These are phyloP conservation scores for Heterodera schachtii DNA, from an alignment of 1,140 invertebrate species.

Conservation along the genomic window DNA sequence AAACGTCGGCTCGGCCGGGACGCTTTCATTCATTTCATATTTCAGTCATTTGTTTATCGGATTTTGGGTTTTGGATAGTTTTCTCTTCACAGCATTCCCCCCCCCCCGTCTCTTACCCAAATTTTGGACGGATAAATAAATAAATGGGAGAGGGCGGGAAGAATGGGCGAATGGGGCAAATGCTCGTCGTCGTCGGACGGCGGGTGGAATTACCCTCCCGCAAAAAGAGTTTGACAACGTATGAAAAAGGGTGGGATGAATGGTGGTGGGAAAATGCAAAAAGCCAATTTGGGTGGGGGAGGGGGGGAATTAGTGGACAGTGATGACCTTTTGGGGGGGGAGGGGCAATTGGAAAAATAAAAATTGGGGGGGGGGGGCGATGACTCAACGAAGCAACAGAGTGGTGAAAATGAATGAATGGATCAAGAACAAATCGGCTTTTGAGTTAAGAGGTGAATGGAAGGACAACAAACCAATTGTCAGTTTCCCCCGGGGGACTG, in stretches of 20 bases:
- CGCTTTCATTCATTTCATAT: too few relatives aligned
- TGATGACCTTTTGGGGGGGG: conserved; percentile 3
- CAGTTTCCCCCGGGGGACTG: too few relatives aligned
- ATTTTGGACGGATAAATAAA: conserved; percentile 17
- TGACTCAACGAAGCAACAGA: neutral
- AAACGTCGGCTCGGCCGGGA: neutral
- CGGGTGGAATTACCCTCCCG: neutral
- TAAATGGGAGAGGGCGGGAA: neutral
- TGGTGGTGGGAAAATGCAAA: conserved; percentile 14
- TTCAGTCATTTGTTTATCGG: conserved; percentile 4
- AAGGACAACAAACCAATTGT: too few relatives aligned
- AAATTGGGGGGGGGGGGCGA: neutral
- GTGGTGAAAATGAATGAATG: neutral
- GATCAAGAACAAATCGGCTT: too few relatives aligned
- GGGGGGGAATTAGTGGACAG: too few relatives aligned
- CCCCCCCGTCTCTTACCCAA: conserved; percentile 10
- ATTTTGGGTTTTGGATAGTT: neutral
- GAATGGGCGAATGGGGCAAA: neutral
- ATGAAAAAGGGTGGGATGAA: neutral
- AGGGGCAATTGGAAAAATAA: neutral
- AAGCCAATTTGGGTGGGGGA: conserved; percentile 5
- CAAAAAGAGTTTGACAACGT: conserved; percentile 5
- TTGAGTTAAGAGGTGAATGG: too few relatives aligned
- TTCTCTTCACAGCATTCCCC: neutral
- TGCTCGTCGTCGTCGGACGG: too few relatives aligned